These are phyloP conservation scores for Capreolus pygargus DNA, from an alignment of 2,113 vertebrate genomes.

Conservation along the genomic window DNA sequence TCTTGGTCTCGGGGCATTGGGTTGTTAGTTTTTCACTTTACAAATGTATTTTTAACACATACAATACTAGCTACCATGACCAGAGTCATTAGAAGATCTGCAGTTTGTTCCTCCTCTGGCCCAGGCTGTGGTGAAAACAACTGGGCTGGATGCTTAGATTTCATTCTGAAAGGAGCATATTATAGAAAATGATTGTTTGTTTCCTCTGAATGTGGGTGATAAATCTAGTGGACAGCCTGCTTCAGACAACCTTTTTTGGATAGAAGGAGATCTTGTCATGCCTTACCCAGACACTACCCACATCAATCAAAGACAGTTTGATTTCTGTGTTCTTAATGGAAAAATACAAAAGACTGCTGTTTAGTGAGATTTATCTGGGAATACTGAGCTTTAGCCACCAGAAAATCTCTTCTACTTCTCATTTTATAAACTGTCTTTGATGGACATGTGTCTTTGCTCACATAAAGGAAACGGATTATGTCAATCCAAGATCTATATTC, in stretches of 20 bases:
- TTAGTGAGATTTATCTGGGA: not conserved
- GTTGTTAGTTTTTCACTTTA: not conserved
- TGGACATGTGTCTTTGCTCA: not conserved
- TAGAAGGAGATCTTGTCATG: constrained; percentile 20
- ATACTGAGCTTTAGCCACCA: not conserved
- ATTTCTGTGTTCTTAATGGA: constrained; percentile 37
- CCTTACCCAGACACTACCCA: constrained; percentile 34
- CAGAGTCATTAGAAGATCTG: not conserved
- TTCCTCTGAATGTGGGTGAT: constrained; percentile 23
- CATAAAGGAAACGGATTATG: not conserved
- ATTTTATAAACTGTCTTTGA: not conserved
- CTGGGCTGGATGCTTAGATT: not conserved
- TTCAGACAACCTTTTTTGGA: not conserved
- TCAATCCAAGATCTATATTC: not conserved
- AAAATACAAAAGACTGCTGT: not conserved
- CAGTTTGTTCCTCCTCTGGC: not conserved
- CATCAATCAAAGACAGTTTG: constrained; percentile 40
- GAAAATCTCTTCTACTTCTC: not conserved
- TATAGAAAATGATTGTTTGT: constrained; percentile 30
- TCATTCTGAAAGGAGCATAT: constrained; percentile 11
- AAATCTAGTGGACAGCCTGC: constrained; percentile 35
- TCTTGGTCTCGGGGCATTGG: not conserved
- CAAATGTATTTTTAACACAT: constrained; percentile 34
- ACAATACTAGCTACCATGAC: not conserved
- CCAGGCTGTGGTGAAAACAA: not conserved